Base-by-base conservation (phyloP, 2,888 invertebrate species). In the Xylota sylvarum region DNA sequence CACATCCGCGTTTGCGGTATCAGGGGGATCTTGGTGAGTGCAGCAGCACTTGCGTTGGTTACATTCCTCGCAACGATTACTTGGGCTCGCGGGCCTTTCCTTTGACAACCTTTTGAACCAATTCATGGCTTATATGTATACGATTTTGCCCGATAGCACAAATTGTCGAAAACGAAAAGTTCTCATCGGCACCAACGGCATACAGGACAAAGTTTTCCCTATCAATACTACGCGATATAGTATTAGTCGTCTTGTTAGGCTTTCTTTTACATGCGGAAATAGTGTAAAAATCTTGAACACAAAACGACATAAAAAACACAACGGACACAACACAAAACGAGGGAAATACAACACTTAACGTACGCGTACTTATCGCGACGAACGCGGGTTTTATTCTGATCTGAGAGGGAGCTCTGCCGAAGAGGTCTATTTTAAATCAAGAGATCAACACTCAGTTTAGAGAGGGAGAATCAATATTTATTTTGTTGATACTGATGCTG, bases 21-120 rank as follows among this genome's bases (percentile, higher is more conserved):
- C 30, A 27, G 52, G 14, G 12, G 52, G 43, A 4, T 19, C 5
- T 19, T n/a, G n/a, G 35, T 70, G 64, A 40, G 58, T 48, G 89
- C 89, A 56, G 35, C 32, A 43, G 23, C 55, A 56, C 19, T 65
- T 50, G 27, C 32, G 17, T 17, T 62, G 6, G 30, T 30, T 35
- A 32, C 76, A 50, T 12, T 30, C 10, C 0, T 65, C 35, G 14
- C 62, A 65, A 14, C 27, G 32, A 70, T 88, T 90, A 90, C 85
- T 89, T 89, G 35, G 93, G 91, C 90, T 94, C 94, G 73, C 94
- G 93, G 88, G 93, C 91, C 90, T 94, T 94, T 90, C 94, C 93
- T 82, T 93, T 93, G 93, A 95, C 94, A 93, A 94, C 93, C 92
- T 95, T 95, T 91, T 95, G 94, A 94, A 94, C 94, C 94, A 95